A percentile compares a stretch with the other conserved stretches of the same genome.
Conservation (phyloP, 2,113 vertebrate species). For the Dissostichus mawsoni region DNA sequence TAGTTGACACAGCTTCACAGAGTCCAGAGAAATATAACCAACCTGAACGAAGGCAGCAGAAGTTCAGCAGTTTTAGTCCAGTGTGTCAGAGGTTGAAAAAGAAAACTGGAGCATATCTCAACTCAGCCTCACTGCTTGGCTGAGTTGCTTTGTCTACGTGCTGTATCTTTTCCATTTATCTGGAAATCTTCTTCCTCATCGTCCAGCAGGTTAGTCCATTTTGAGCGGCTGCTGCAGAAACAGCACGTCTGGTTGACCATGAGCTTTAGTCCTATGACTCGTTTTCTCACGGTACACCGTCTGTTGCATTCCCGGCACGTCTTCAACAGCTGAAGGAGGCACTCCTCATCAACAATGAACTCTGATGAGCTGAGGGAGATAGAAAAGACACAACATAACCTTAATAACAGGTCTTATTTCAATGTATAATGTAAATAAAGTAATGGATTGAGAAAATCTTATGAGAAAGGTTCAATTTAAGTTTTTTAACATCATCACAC, state of each 20-base stretch:
- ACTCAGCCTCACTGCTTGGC: background rate
- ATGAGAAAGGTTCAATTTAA: background rate
- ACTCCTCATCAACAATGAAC: conserved; percentile 46
- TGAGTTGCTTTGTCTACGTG: background rate
- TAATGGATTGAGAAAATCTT: background rate
- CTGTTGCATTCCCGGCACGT: conserved; percentile 14
- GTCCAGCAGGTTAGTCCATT: conserved; percentile 57
- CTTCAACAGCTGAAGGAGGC: conserved; percentile 55
- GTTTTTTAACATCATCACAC: conserved; percentile 9
- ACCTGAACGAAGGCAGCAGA: too few relatives aligned
- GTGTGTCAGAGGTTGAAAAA: background rate
- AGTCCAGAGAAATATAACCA: too few relatives aligned
- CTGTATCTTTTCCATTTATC: background rate
- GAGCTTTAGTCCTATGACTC: conserved; percentile 29
- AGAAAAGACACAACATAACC: background rate
- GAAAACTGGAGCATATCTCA: background rate
- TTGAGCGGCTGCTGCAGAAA: conserved; percentile 18
- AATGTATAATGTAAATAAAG: background rate
- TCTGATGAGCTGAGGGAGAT: conserved; percentile 40
- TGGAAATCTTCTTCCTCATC: background rate
- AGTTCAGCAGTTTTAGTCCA: too few relatives aligned
- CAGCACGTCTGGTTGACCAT: conserved; percentile 32
- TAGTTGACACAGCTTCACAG: too few relatives aligned
- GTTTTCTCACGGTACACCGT: conserved; percentile 31
- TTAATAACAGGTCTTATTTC: background rate